Base-by-base conservation (phyloP, 2,797 vertebrate species). In the Labeo calbasu region DNA sequence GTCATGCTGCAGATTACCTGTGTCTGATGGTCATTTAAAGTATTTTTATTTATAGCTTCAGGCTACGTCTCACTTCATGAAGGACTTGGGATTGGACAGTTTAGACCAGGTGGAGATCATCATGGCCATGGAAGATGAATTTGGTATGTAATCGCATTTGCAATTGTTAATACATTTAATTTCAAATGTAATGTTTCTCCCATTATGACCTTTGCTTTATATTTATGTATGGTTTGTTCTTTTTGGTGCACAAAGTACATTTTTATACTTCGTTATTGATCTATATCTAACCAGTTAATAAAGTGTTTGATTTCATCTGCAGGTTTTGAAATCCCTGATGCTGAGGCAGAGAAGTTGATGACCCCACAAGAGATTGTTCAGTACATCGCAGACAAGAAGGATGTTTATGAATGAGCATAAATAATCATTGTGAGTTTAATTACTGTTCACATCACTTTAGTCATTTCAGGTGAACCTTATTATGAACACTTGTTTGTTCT, bases 121-220 rank as follows among this genome's bases (percentile, higher is more conserved):
- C 91, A 97, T 97, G 96, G 96, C 96, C 40, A 96, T 97, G 95
- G 96, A 97, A 71, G 96, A 97, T 0, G 96, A 97, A 79, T 97
- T 97, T 61, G 96, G 96, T 96, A 89, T 91, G 82, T 86, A 36
- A 12, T 11, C 19, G 7, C 40, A 17, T 57, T 73, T 15, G 6
- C 4, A 80, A 51, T 4, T 40, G 2, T 40, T 79, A 66, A 32
- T 4, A 36, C 12, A 21, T 79, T 10, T 8, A n/a, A 48, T 51
- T 13, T 48, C 1, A 48, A 51, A 48, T 36, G 11, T 9, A 28
- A 14, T 9, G 25, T 53, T 79, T 50, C 8, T 79, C 17, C 0
- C n/a, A 28, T 36, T 36, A 13, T 36, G 50, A 7, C 8, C 51
- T 14, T 36, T 14, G 53, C 13, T 14, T n/a, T 40, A 10, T 36